Percentiles rank a stretch among this genome's conserved stretches.
Conservation (phyloP, 1,140 invertebrate species). For the Penaeus vannamei region DNA sequence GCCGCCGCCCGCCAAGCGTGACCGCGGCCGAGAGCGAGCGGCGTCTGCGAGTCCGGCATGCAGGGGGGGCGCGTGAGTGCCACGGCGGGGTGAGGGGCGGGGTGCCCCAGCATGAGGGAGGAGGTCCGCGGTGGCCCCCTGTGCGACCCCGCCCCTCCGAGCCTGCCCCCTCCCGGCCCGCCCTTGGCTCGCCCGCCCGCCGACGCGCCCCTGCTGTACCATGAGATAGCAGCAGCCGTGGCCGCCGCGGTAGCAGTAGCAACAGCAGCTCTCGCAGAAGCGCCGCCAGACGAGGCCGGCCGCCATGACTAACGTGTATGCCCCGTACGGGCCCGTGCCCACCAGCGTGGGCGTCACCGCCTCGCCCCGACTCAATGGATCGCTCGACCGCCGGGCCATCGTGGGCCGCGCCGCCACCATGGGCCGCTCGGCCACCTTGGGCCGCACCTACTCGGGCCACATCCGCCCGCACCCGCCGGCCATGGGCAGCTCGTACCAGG, state of each 20-base stretch:
- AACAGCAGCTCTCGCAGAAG: conserved; percentile 19
- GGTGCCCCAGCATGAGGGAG: conserved; percentile 56
- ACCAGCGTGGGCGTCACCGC: conserved; percentile 49
- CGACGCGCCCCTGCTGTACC: conserved; percentile 27
- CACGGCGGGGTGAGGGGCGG: conserved; percentile 51
- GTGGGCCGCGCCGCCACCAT: conserved; percentile 54
- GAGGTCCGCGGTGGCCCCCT: conserved; percentile 26
- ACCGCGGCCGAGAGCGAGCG: background rate
- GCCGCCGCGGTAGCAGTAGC: conserved; percentile 45
- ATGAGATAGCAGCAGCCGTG: conserved; percentile 57
- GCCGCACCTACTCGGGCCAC: conserved; percentile 41
- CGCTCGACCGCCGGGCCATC: conserved; percentile 54
- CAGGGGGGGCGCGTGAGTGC: conserved; percentile 43
- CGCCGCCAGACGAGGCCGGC: conserved; percentile 51
- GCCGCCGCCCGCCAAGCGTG: background rate
- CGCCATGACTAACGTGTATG: conserved; percentile 56
- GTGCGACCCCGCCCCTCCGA: conserved; percentile 49
- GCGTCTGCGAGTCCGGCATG: conserved; percentile 25
- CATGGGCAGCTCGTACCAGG: conserved; percentile 60
- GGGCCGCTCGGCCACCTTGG: conserved; percentile 58
- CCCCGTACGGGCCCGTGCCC: conserved; percentile 60
- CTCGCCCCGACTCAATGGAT: conserved; percentile 52
- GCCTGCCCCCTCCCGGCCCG: conserved; percentile 14
- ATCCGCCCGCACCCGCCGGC: background rate
- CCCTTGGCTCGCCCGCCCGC: conserved; percentile 5